Evolutionary conservation across 23 tunicate genomes (phyloP).

Genomic region (Oikopleura vanhoeffeni): DNA sequence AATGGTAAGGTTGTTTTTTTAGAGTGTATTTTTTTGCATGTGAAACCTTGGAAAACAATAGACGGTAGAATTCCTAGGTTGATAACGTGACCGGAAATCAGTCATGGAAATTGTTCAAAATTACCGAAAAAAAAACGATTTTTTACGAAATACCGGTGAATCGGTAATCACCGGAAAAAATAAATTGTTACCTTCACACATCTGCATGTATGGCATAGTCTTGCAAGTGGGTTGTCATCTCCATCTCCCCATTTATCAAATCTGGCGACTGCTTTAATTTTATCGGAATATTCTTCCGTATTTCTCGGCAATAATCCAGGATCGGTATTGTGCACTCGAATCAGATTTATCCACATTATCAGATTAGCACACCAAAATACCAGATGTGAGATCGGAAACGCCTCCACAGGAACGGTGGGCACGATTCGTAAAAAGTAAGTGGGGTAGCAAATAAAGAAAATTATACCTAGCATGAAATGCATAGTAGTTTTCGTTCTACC

Average conservation of each 20-base stretch:
- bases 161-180: too few relatives aligned
- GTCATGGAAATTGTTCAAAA: too few relatives aligned
- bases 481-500: slow-evolving; percentile 65
- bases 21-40: too few relatives aligned
- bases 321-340: slow-evolving; percentile 58
- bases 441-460: slow-evolving; percentile 67
- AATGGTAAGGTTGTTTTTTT: too few relatives aligned
- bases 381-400: slow-evolving; percentile 31
- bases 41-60: too few relatives aligned
- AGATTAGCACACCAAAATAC: slow-evolving; percentile 29
- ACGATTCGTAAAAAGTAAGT: slow-evolving; percentile 54
- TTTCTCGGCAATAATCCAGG: slow-evolving; percentile 85
- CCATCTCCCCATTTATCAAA: slow-evolving; percentile 87
- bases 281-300: slow-evolving; percentile 75
- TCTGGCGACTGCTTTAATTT: slow-evolving; percentile 38
- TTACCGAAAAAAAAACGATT: too few relatives aligned
- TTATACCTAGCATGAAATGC: slow-evolving; percentile 33
- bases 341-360: slow-evolving; percentile 45
- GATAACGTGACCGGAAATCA: too few relatives aligned
- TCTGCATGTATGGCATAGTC: slow-evolving; percentile 88
- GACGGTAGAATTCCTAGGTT: too few relatives aligned
- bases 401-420: slow-evolving; percentile 36
- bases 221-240: slow-evolving; percentile 39
- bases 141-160: too few relatives aligned
- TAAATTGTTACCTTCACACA: slow-evolving; percentile 32